Percentiles rank a stretch among this genome's conserved stretches.
Evolutionary conservation across 2,113 vertebrate genomes (phyloP).

Genomic region (Chloropsis cyanopogon): DNA sequence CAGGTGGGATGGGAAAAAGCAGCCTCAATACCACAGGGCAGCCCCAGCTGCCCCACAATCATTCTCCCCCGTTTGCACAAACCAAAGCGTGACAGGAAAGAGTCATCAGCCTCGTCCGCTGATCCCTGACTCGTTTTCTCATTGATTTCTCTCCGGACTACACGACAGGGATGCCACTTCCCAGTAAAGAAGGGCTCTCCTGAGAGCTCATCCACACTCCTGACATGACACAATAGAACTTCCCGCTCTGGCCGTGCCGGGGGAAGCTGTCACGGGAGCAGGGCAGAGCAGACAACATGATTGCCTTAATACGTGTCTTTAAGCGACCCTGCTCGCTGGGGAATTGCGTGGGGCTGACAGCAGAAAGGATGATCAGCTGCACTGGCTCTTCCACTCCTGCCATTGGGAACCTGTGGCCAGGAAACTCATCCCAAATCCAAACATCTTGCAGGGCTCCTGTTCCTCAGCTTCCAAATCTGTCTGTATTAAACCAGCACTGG

Average conservation of each 20-base stretch:
- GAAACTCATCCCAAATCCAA: background rate
- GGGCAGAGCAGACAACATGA: background rate
- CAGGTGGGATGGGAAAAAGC: background rate
- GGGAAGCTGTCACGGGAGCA: background rate
- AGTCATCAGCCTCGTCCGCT: background rate
- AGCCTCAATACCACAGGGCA: background rate
- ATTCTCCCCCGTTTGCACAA: background rate
- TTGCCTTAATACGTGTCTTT: background rate
- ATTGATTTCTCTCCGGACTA: slow-evolving; percentile 18
- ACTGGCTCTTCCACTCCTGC: background rate
- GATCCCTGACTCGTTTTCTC: background rate
- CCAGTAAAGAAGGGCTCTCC: slow-evolving; percentile 18
- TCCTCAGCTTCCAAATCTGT: fast-evolving
- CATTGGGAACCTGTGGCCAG: background rate
- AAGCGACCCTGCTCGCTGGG: background rate
- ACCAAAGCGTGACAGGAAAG: background rate
- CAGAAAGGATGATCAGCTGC: background rate
- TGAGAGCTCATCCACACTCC: background rate
- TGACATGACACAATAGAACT: background rate
- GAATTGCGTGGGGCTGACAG: background rate
- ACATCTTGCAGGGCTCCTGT: background rate
- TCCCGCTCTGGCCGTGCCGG: background rate
- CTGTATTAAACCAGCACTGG: fast-evolving
- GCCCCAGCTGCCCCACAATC: fast-evolving
- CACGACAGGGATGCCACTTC: slow-evolving; percentile 4